Evolutionary conservation across 2,888 invertebrate species (phyloP), one percentile per base, ranked within the genome.

Genomic region (Timema cristinae): DNA sequence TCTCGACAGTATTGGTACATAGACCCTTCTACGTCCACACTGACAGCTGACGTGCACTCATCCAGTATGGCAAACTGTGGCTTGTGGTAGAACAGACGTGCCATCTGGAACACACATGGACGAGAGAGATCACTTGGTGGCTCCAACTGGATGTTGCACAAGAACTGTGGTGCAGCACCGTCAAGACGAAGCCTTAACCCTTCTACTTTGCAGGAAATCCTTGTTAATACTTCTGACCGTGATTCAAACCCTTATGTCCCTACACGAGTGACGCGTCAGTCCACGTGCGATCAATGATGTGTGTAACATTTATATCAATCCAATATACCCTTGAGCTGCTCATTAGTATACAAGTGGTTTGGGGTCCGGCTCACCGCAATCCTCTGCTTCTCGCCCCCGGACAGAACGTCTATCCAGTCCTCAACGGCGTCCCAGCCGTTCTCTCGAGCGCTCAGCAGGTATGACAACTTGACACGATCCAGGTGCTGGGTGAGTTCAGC

Each of bases 31-130:
- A 99, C 98, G 82, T 99, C 99, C 0, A 98, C 95, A 68, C 97
- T 97, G 0, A 99, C 98, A 0, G 98, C 98, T 81, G 96, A 97
- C 0, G 99, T 99, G 81, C 99, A 99, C 82, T 99, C 99, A 80
- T 99, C 99, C 77, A 99, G 85, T 79, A 99, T 98, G 11, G 99
- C 99, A 85, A 98, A 99, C 84, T 98, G 97, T 0, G 99, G 99
- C 80, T 90, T 90, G 83, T 98, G 97, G 84, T 98, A 98, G 84
- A 98, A 97, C 75, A 98, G 85, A 15, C 98, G 88, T 13, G 98
- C 96, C 98, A 98, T 98, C 87, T 93, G 79, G 0, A 32, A 32
- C 32, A 32, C 32, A 32, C 32, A n/a, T n/a, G n/a, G n/a, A n/a
- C n/a, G n/a, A n/a, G n/a, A n/a, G n/a, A n/a, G n/a, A n/a, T n/a